Conservation (phyloP, 2,113 vertebrate species). For the Sorex araneus region DNA sequence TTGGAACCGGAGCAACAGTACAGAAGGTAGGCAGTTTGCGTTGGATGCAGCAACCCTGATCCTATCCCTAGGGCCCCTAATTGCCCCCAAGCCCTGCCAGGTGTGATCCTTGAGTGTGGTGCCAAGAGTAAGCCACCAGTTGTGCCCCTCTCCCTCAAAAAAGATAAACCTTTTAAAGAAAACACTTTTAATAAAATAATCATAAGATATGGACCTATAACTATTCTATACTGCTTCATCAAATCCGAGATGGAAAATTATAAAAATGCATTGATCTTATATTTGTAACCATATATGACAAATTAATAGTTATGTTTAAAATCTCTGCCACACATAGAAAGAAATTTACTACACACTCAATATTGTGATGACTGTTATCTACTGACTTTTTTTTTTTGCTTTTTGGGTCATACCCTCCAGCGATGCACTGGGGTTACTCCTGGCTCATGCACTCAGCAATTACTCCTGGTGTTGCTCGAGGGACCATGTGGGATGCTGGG, state of each 20-base stretch:
- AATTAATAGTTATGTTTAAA: slow-evolving; percentile 47
- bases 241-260: neutral
- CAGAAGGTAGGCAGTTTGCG: too few species aligned
- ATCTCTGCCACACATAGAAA: slow-evolving; percentile 9
- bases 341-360: neutral
- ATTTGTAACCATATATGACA: slow-evolving; percentile 5
- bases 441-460: too few species aligned
- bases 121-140: too few species aligned
- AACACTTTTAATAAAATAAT: neutral
- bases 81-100: too few species aligned
- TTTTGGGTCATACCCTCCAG: too few species aligned
- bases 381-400: neutral
- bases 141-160: neutral
- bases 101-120: too few species aligned
- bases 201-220: neutral
- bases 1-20: too few species aligned
- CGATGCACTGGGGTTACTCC: too few species aligned
- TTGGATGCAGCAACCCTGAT: too few species aligned
- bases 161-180: neutral
- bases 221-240: slow-evolving; percentile 22
- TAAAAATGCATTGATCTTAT: neutral
- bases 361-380: slow-evolving; percentile 11
- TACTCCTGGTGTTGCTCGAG: too few species aligned
- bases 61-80: too few species aligned
- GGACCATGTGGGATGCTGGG: too few species aligned